Percentiles rank a stretch among this genome's conserved stretches.
Conservation (phyloP, 2,113 vertebrate genomes). For the Onychostruthus taczanowskii region DNA sequence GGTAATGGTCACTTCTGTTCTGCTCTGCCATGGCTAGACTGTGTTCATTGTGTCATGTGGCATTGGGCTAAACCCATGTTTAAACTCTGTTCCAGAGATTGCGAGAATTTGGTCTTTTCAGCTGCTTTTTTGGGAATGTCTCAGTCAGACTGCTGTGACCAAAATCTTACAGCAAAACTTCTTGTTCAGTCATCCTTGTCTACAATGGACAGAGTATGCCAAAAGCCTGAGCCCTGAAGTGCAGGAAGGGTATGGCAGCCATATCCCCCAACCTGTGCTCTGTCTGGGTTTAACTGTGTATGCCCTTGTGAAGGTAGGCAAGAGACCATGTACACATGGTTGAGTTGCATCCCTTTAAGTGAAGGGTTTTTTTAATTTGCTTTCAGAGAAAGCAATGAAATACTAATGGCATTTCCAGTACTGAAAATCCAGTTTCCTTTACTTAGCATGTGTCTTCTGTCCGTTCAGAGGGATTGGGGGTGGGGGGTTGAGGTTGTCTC, state of each 20-base stretch:
- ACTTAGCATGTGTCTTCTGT: neutral
- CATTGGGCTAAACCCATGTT: neutral
- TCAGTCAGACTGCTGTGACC: neutral
- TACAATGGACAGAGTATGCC: neutral
- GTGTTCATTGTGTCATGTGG: accelerated
- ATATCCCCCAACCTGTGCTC: neutral
- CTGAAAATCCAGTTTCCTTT: neutral
- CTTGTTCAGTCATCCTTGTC: neutral
- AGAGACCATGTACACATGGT: neutral
- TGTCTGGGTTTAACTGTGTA: neutral
- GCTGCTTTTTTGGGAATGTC: neutral
- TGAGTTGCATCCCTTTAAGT: neutral
- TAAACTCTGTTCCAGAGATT: neutral
- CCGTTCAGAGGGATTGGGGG: neutral
- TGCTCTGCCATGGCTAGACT: neutral
- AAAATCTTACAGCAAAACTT: neutral
- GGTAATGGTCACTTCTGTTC: neutral
- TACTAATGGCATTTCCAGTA: neutral
- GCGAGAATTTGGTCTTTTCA: neutral
- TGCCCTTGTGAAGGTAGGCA: neutral
- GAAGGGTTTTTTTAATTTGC: neutral
- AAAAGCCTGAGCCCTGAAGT: neutral
- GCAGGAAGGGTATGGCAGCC: neutral
- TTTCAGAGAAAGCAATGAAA: neutral
- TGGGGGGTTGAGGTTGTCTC: neutral